These are phyloP conservation scores for Zaprionus davidi DNA, from an alignment of 1,140 invertebrate genomes.

Conservation along the genomic window DNA sequence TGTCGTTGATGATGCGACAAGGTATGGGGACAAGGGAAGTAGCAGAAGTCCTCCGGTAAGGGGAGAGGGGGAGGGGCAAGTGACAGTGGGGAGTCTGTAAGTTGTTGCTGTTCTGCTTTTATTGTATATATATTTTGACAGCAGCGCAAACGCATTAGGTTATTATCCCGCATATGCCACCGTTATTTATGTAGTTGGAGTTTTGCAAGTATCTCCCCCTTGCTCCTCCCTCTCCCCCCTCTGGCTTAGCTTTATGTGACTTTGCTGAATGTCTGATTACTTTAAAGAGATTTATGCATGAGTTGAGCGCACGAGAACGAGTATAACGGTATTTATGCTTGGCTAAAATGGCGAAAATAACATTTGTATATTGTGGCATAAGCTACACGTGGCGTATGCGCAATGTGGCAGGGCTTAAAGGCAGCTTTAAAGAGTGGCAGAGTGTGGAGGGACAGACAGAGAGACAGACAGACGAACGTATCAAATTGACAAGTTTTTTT, in stretches of 20 bases:
- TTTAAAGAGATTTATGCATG: constrained; percentile 73
- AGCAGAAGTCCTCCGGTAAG: neutral
- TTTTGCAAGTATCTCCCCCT: constrained; percentile 6
- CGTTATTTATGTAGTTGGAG: constrained; percentile 42
- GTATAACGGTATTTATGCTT: constrained; percentile 32
- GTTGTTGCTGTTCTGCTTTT: constrained; percentile 6
- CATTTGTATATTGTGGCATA: constrained; percentile 37
- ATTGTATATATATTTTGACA: constrained; percentile 56
- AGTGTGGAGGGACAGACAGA: neutral
- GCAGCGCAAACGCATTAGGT: constrained; percentile 32
- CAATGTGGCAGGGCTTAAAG: constrained; percentile 47
- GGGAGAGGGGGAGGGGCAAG: neutral
- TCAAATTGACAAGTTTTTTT: constrained; percentile 69
- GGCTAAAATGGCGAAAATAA: constrained; percentile 23
- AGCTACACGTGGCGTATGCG: constrained; percentile 56
- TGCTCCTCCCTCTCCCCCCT: neutral
- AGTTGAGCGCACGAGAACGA: constrained; percentile 29
- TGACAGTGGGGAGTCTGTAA: neutral
- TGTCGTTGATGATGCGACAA: neutral
- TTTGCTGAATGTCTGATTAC: constrained; percentile 36
- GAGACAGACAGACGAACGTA: constrained; percentile 25
- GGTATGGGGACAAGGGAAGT: too few species aligned
- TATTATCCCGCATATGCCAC: constrained; percentile 49
- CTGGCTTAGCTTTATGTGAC: neutral
- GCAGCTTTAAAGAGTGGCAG: constrained; percentile 22